Conservation (phyloP, 2,797 vertebrate species). For the Manis javanica region DNA sequence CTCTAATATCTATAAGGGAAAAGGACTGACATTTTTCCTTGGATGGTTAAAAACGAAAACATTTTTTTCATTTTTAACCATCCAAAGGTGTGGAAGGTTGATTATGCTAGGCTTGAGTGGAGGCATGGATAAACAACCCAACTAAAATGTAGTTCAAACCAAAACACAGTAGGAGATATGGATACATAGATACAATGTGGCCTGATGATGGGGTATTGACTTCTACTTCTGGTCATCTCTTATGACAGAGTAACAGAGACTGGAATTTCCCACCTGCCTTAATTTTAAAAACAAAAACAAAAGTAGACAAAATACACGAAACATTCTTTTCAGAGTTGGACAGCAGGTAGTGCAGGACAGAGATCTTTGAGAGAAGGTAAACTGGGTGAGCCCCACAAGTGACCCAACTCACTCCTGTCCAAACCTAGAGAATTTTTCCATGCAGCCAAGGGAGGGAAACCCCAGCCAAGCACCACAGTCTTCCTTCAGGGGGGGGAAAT, state of each 20-base stretch:
- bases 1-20: background rate
- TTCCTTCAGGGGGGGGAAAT: background rate
- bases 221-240: background rate
- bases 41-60: too few species aligned
- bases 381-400: background rate
- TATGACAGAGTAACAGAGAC: background rate
- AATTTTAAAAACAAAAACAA: background rate
- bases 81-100: background rate
- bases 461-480: background rate
- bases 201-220: background rate
- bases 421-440: background rate
- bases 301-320: background rate
- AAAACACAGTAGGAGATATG: background rate
- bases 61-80: background rate
- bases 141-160: background rate
- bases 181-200: background rate
- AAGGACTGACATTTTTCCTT: too few species aligned
- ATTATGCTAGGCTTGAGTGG: background rate
- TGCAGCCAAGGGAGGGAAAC: background rate
- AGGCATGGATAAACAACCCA: background rate
- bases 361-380: background rate
- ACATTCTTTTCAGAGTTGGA: background rate
- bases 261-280: background rate
- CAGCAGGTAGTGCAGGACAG: background rate
- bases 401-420: background rate